Conservation (phyloP, 2,888 invertebrate genomes). For the Protonemura montana region DNA sequence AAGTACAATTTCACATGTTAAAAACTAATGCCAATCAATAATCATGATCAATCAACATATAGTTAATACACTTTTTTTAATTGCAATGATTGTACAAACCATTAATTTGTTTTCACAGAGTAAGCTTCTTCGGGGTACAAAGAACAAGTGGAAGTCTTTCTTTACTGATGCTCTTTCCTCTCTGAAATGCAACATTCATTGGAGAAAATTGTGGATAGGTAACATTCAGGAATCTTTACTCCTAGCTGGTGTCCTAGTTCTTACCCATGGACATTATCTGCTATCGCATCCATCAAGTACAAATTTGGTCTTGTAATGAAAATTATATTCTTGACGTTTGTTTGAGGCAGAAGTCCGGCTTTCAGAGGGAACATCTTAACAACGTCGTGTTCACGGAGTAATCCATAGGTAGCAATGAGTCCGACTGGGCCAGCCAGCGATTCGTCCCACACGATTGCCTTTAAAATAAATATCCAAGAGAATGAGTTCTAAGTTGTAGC, state of each 20-base stretch:
- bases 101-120: constrained; percentile 85
- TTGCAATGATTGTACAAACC: constrained; percentile 54
- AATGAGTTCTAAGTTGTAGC: too few species aligned
- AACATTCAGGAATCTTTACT: neutral
- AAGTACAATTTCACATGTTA: too few species aligned
- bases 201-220: neutral
- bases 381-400: constrained; percentile 83
- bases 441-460: constrained; percentile 89
- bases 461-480: constrained; percentile 17
- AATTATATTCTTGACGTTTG: constrained; percentile 82
- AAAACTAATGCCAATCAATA: too few species aligned
- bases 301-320: constrained; percentile 87
- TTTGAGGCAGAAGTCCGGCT: constrained; percentile 71
- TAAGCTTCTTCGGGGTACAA: constrained; percentile 86
- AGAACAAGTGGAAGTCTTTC: constrained; percentile 85
- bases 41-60: too few species aligned
- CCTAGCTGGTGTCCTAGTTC: neutral
- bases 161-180: constrained; percentile 61
- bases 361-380: constrained; percentile 82
- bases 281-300: constrained; percentile 82
- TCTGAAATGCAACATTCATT: constrained; percentile 53
- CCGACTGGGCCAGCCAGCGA: constrained; percentile 86
- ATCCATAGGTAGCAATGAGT: constrained; percentile 80
- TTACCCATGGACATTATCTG: constrained; percentile 74
- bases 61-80: too few species aligned